phyloP scores from a whole-genome alignment of 2,888 invertebrate species.

The Herminia tarsipennalis region DNA sequence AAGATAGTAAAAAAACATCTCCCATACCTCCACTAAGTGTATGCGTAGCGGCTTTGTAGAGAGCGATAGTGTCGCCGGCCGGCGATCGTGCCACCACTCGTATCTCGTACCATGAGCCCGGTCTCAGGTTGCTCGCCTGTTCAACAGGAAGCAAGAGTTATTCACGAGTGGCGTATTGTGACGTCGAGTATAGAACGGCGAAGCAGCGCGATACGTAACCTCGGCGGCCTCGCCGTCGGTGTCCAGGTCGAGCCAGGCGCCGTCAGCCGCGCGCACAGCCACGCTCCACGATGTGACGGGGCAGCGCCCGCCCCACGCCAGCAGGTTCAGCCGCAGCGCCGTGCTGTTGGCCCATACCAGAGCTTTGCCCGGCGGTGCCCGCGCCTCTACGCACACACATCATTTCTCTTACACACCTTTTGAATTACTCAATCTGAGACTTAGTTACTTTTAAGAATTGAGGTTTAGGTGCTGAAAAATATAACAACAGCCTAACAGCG shows the following conservation, averaged over 20 bases:
- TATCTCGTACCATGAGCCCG: slow-evolving; percentile 86
- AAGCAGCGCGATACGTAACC: slow-evolving; percentile 49
- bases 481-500: no score
- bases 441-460: no score
- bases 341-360: slow-evolving; percentile 89
- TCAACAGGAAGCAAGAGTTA: no score
- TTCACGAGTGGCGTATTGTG: no score
- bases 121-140: slow-evolving; percentile 75
- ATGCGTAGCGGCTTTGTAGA: slow-evolving; percentile 84
- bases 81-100: slow-evolving; percentile 82
- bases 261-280: slow-evolving; percentile 71
- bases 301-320: slow-evolving; percentile 91
- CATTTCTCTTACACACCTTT: slow-evolving; percentile 30
- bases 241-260: slow-evolving; percentile 67
- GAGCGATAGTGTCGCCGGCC: slow-evolving; percentile 82
- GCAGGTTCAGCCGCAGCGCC: slow-evolving; percentile 88
- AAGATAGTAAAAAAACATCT: no score
- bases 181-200: no score
- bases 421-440: no score
- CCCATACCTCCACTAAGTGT: slow-evolving; percentile 79
- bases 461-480: no score
- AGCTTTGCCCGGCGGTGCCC: slow-evolving; percentile 87
- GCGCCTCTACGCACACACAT: slow-evolving; percentile 75
- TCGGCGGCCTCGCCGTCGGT: slow-evolving; percentile 57
- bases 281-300: slow-evolving; percentile 88